phyloP scores from a whole-genome alignment of 2,888 invertebrate genomes.

The Orchesellides sinensis region DNA sequence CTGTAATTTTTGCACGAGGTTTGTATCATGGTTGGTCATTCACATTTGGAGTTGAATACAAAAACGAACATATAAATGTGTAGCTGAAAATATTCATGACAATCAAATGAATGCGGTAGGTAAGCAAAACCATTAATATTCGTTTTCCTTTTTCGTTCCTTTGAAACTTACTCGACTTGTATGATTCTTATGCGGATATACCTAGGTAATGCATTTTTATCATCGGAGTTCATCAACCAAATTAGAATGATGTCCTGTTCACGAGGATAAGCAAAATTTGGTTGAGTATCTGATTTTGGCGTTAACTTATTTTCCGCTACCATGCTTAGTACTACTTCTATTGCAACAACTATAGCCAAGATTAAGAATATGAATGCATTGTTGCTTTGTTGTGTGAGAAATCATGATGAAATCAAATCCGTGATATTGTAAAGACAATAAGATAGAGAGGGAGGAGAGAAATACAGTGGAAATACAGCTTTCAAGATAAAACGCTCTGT shows the following conservation, averaged over 20 bases:
- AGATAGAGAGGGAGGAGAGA: background rate
- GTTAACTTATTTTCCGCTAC: background rate
- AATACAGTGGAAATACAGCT: constrained; percentile 5
- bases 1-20: background rate
- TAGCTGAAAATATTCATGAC: background rate
- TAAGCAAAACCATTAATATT: background rate
- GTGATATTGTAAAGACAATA: constrained; percentile 2
- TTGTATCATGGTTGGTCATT: constrained; percentile 9
- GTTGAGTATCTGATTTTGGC: background rate
- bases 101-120: constrained; percentile 23
- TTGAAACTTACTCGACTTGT: background rate
- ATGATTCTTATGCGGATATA: background rate
- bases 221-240: constrained; percentile 19
- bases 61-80: background rate
- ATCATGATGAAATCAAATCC: constrained; percentile 6
- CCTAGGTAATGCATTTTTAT: background rate
- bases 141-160: constrained; percentile 6
- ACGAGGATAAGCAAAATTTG: constrained; percentile 5
- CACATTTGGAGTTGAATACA: constrained; percentile 1
- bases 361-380: background rate
- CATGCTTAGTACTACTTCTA: background rate
- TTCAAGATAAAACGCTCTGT: no score
- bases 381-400: constrained; percentile 10
- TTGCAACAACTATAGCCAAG: background rate
- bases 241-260: background rate